A percentile compares a stretch with the other conserved stretches of the same genome.
These are phyloP conservation scores for Hirtodrosophila confusa DNA, from an alignment of 2,888 invertebrate species.

Conservation along the genomic window DNA sequence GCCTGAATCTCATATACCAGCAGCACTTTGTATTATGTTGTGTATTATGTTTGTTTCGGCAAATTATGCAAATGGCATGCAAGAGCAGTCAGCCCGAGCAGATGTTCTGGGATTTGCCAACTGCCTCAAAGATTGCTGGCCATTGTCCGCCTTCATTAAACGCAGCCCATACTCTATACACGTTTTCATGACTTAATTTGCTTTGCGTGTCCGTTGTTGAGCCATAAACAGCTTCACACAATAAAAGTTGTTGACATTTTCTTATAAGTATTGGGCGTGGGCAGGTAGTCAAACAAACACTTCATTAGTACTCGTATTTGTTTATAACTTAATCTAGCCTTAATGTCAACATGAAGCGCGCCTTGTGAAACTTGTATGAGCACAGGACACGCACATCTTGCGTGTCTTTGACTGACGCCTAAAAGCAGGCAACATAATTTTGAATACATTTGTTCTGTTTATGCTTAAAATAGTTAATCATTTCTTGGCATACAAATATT, in stretches of 20 bases:
- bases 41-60: slow-evolving; percentile 72
- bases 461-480: slow-evolving; percentile 9
- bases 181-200: slow-evolving; percentile 73
- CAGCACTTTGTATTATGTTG: slow-evolving; percentile 67
- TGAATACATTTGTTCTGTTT: background rate
- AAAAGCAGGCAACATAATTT: slow-evolving; percentile 24
- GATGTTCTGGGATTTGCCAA: slow-evolving; percentile 38
- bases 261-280: slow-evolving; percentile 12
- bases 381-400: slow-evolving; percentile 60
- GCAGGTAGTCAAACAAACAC: slow-evolving; percentile 67
- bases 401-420: background rate
- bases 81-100: slow-evolving; percentile 6
- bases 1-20: slow-evolving; percentile 24
- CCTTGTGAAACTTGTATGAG: slow-evolving; percentile 61
- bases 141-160: slow-evolving; percentile 47
- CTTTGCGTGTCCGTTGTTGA: slow-evolving; percentile 58
- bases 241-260: slow-evolving; percentile 76
- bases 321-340: slow-evolving; percentile 76
- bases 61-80: slow-evolving; percentile 74
- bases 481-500: slow-evolving; percentile 5
- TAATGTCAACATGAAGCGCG: slow-evolving; percentile 67
- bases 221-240: slow-evolving; percentile 76
- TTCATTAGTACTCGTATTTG: slow-evolving; percentile 76
- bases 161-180: slow-evolving; percentile 24
- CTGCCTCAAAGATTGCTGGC: slow-evolving; percentile 20